Percentiles rank a stretch among this genome's conserved stretches.
phyloP scores from a whole-genome alignment of 2,888 invertebrate genomes.

The Petrophora chlorosata region DNA sequence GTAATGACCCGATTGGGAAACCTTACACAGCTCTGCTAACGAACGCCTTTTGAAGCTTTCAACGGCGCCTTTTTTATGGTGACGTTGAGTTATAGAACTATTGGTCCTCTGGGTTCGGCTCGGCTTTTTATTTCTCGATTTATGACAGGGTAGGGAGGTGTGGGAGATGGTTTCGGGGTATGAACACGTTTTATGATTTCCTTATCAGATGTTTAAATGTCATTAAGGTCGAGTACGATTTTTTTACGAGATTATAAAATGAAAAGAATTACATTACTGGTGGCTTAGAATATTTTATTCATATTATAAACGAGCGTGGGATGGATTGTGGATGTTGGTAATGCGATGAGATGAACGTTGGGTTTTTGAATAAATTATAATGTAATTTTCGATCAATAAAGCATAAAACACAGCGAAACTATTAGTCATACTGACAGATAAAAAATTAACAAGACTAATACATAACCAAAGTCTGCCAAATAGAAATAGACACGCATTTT shows the following conservation, averaged over 20 bases:
- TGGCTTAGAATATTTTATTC: no score
- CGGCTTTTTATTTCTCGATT: slow-evolving; percentile 21
- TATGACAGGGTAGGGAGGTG: slow-evolving; percentile 7
- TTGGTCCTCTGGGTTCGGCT: slow-evolving; percentile 13
- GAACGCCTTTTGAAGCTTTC: slow-evolving; percentile 23
- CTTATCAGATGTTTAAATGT: slow-evolving; percentile 12
- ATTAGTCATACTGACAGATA: no score
- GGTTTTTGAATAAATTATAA: no score
- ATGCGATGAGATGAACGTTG: no score
- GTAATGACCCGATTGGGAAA: slow-evolving; percentile 21
- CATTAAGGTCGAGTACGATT: not conserved
- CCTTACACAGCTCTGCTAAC: slow-evolving; percentile 18
- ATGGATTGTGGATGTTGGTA: no score
- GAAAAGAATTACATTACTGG: no score
- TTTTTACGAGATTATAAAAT: not conserved
- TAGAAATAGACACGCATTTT: no score
- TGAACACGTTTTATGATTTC: slow-evolving; percentile 16
- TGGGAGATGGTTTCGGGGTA: not conserved
- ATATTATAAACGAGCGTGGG: no score
- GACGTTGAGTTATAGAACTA: slow-evolving; percentile 17
- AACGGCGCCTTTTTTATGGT: slow-evolving; percentile 13
- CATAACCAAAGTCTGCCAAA: no score
- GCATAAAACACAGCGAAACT: no score
- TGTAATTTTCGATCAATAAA: no score
- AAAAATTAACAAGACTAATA: no score